These are phyloP conservation scores for Rhegmatorhina hoffmannsi DNA, from an alignment of 2,113 vertebrate genomes.

Conservation along the genomic window DNA sequence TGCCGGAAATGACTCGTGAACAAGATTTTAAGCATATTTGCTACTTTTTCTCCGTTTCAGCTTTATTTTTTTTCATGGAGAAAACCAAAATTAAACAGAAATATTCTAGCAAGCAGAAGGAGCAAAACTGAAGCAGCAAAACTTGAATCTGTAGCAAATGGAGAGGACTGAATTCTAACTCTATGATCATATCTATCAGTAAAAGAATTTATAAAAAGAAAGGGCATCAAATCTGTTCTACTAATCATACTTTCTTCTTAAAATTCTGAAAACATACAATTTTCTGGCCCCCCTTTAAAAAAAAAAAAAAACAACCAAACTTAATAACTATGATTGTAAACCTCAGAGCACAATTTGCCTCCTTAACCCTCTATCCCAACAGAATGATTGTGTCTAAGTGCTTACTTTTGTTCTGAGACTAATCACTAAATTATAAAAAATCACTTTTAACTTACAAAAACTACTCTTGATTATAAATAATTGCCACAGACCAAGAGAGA, in stretches of 20 bases:
- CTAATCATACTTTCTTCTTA: neutral
- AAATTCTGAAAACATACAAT: neutral
- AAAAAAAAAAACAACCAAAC: neutral
- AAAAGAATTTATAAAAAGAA: neutral
- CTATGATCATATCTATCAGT: neutral
- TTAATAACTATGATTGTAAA: constrained; percentile 49
- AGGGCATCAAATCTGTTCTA: neutral
- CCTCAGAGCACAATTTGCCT: constrained; percentile 64
- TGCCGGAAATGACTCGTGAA: neutral
- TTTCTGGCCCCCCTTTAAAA: neutral
- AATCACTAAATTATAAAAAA: constrained; percentile 83
- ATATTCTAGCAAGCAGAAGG: neutral
- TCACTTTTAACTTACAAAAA: constrained; percentile 84
- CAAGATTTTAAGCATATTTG: neutral
- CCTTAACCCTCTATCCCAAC: constrained; percentile 62
- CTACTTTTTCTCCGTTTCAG: neutral
- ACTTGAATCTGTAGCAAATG: neutral
- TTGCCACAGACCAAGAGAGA: constrained; percentile 82
- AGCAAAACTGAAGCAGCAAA: neutral
- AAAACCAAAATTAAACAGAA: neutral
- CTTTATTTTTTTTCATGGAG: neutral
- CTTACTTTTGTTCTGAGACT: constrained; percentile 77
- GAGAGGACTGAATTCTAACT: neutral
- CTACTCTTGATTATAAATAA: constrained; percentile 89
- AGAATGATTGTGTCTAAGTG: constrained; percentile 71